Conservation (phyloP, 1,140 invertebrate genomes). For the Vollenhovia emeryi region DNA sequence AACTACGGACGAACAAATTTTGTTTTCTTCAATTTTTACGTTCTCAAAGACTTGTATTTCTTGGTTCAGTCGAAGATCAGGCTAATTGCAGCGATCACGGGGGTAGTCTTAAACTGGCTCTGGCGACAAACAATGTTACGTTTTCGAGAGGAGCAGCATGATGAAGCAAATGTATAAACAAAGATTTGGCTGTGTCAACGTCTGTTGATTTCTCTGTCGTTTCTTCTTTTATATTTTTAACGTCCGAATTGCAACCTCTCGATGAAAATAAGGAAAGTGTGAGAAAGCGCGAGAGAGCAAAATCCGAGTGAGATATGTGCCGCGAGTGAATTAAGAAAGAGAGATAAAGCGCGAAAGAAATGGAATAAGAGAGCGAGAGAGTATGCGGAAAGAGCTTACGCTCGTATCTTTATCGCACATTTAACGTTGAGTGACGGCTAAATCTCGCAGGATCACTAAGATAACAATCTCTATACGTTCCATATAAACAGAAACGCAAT, state of each 20-base stretch:
- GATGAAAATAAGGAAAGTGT: conserved; percentile 11
- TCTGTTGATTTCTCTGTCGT: conserved; percentile 75
- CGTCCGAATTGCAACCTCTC: conserved; percentile 62
- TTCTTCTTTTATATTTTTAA: conserved; percentile 65
- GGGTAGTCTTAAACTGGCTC: conserved; percentile 26
- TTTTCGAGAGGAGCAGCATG: conserved; percentile 37
- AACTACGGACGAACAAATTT: background rate
- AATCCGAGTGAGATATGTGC: conserved; percentile 21
- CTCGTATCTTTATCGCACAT: conserved; percentile 27
- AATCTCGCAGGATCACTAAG: background rate
- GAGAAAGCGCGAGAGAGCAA: background rate
- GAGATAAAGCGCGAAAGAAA: conserved; percentile 29
- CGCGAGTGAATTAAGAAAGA: background rate
- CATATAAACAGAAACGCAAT: background rate
- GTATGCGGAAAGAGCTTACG: background rate
- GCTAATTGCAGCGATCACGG: background rate
- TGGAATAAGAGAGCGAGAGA: conserved; percentile 6
- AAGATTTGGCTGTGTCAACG: conserved; percentile 81
- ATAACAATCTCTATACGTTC: conserved; percentile 9
- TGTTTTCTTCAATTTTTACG: background rate
- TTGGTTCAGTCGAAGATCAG: background rate
- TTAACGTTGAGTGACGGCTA: conserved; percentile 8
- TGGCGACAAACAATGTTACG: background rate
- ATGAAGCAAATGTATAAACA: conserved; percentile 76
- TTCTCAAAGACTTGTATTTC: background rate